phyloP scores from a whole-genome alignment of 1,140 invertebrate genomes.

The Holcopasites calliopsidis region DNA sequence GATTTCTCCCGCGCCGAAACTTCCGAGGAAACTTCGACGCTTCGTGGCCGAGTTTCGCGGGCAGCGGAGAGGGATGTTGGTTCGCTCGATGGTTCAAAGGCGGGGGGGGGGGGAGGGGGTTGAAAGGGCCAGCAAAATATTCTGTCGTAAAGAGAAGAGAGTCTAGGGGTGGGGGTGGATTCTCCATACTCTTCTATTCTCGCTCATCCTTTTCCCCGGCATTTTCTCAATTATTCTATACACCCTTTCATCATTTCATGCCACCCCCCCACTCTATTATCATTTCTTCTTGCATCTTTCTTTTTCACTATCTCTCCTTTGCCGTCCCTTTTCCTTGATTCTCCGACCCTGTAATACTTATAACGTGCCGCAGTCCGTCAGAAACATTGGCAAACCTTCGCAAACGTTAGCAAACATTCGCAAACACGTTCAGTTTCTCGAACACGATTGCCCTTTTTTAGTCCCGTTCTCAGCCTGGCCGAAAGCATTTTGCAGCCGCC shows the following conservation, averaged over 20 bases:
- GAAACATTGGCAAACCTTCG: no score
- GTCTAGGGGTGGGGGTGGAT: neutral
- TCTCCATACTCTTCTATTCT: constrained; percentile 8
- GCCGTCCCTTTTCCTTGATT: neutral
- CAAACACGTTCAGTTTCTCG: no score
- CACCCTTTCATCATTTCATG: constrained; percentile 1
- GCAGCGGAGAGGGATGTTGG: neutral
- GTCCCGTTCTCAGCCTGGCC: no score
- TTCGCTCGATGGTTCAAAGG: constrained; percentile 20
- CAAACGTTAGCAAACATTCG: no score
- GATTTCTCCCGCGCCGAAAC: constrained; percentile 44
- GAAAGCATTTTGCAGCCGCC: no score
- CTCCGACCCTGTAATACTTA: no score
- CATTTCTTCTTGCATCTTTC: constrained; percentile 21
- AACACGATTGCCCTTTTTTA: neutral
- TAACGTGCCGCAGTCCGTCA: no score
- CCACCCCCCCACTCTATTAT: neutral
- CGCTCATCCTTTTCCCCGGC: neutral
- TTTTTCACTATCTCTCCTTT: constrained; percentile 28
- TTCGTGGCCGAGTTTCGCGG: constrained; percentile 50
- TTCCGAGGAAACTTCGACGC: constrained; percentile 51
- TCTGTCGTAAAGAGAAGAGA: constrained; percentile 45
- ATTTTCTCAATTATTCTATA: constrained; percentile 6
- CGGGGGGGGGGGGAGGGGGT: constrained; percentile 4
- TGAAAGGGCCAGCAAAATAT: constrained; percentile 45